These are phyloP conservation scores for Nycteola revayana DNA, from an alignment of 2,888 invertebrate species.

Conservation along the genomic window DNA sequence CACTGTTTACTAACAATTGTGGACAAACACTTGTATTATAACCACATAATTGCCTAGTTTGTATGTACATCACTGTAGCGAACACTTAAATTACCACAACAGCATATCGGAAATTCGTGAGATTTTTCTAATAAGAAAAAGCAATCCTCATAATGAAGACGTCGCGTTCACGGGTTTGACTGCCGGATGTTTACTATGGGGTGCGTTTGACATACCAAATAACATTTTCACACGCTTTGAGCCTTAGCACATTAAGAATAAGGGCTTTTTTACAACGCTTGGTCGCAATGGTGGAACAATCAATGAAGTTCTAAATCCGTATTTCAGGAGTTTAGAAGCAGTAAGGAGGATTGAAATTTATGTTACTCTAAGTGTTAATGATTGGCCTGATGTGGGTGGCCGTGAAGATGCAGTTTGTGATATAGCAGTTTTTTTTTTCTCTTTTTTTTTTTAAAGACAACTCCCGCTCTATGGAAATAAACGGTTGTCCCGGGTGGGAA, in stretches of 20 bases:
- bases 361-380: conserved; percentile 42
- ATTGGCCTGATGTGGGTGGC: conserved; percentile 36
- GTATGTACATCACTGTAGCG: conserved; percentile 16
- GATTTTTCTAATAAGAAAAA: conserved; percentile 53
- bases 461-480: too few species aligned
- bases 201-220: conserved; percentile 20
- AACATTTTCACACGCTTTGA: conserved; percentile 10
- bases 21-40: conserved; percentile 19
- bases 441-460: too few species aligned
- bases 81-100: conserved; percentile 22
- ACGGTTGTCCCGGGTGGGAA: too few species aligned
- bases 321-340: conserved; percentile 35
- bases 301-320: conserved; percentile 30
- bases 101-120: conserved; percentile 24
- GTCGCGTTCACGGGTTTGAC: conserved; percentile 37
- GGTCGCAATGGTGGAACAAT: conserved; percentile 5
- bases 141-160: conserved; percentile 54
- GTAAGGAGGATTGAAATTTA: conserved; percentile 38
- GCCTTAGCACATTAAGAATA: conserved; percentile 17
- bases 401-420: conserved; percentile 18
- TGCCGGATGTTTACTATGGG: conserved; percentile 58
- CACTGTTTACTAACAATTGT: conserved; percentile 40
- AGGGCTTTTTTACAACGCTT: conserved; percentile 10
- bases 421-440: too few species aligned
- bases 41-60: conserved; percentile 11